A percentile compares a stretch with the other conserved stretches of the same genome.
Conservation (phyloP, 1,140 invertebrate species). For the Himalopsyche phryganea region DNA sequence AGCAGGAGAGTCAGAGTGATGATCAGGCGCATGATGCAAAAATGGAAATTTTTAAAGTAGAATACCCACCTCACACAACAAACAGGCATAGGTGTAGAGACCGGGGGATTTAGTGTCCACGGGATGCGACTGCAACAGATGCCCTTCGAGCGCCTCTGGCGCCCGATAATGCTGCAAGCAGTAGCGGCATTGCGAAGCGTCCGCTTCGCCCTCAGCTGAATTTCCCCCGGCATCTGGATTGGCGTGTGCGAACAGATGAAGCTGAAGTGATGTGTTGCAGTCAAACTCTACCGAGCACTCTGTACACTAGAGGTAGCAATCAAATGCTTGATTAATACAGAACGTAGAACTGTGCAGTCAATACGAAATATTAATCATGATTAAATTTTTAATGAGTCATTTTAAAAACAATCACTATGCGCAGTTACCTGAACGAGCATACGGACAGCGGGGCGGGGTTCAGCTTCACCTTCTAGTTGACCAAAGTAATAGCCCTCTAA, state of each 20-base stretch:
- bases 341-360: too few species aligned
- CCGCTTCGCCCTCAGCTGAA: constrained; percentile 36
- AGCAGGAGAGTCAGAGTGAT: too few species aligned
- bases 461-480: constrained; percentile 43
- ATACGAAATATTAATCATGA: constrained; percentile 37
- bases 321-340: too few species aligned
- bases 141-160: constrained; percentile 49
- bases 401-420: not conserved
- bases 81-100: constrained; percentile 56
- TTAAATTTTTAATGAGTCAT: not conserved
- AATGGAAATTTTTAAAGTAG: too few species aligned
- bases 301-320: constrained; percentile 54
- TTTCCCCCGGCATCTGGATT: constrained; percentile 43
- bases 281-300: constrained; percentile 56
- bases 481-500: constrained; percentile 62
- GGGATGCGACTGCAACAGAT: constrained; percentile 57
- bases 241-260: constrained; percentile 67
- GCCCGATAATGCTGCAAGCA: constrained; percentile 53
- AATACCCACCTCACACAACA: constrained; percentile 65
- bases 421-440: constrained; percentile 44
- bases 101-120: constrained; percentile 55
- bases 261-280: constrained; percentile 63
- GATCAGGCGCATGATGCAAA: too few species aligned
- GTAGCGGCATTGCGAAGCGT: constrained; percentile 52
- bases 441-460: constrained; percentile 21